phyloP scores from a whole-genome alignment of 2,888 invertebrate species.

The Pteria penguin region DNA sequence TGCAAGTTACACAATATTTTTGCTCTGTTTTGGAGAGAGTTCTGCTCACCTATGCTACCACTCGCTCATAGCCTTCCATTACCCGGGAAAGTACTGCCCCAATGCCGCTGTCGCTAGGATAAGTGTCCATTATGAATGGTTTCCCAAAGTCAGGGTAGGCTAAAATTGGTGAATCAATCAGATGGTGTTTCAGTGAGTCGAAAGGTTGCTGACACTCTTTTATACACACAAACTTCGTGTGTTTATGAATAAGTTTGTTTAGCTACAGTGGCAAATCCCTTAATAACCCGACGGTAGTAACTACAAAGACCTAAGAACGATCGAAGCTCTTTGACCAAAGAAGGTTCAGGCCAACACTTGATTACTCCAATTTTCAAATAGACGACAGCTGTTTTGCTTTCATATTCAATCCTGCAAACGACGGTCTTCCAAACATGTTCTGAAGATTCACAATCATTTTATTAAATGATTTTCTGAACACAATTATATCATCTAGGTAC shows the following conservation, averaged over 20 bases:
- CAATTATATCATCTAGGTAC: neutral
- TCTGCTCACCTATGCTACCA: conserved; percentile 16
- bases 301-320: neutral
- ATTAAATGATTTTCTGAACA: conserved; percentile 1
- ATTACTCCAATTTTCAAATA: neutral
- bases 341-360: neutral
- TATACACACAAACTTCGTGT: neutral
- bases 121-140: neutral
- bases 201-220: neutral
- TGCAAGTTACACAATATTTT: conserved; percentile 20
- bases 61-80: conserved; percentile 1
- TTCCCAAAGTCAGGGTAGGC: neutral
- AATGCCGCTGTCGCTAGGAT: neutral
- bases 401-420: neutral
- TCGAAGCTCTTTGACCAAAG: neutral
- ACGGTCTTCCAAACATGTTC: neutral
- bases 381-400: neutral
- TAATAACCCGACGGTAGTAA: no score
- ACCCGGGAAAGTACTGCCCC: conserved; percentile 6
- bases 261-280: neutral
- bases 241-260: neutral
- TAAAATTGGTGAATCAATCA: neutral
- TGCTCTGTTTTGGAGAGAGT: conserved; percentile 12
- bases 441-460: neutral
- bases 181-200: neutral